phyloP scores from a whole-genome alignment of 2,113 vertebrate species.

The Rostratula benghalensis region DNA sequence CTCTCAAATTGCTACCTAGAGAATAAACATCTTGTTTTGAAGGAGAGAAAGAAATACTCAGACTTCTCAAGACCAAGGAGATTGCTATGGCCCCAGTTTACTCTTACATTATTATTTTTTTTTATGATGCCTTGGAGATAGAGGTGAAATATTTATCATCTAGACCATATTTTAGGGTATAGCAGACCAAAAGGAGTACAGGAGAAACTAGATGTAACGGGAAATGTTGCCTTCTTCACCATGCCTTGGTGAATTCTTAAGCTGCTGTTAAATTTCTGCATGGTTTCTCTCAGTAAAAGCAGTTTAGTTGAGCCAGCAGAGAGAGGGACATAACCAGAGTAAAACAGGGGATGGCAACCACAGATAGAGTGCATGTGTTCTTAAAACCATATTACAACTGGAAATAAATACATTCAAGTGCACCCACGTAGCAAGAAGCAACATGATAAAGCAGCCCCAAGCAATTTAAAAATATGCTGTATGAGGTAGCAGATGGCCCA shows the following conservation, averaged over 20 bases:
- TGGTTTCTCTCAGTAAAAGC: not conserved
- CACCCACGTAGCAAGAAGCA: not conserved
- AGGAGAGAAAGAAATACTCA: not conserved
- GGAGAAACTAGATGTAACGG: not conserved
- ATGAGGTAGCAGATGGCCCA: not conserved
- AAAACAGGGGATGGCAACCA: not conserved
- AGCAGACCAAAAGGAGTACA: not conserved
- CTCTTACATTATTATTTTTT: not conserved
- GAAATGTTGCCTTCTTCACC: not conserved
- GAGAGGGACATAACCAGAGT: not conserved
- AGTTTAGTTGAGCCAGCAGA: not conserved
- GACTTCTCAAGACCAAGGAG: not conserved
- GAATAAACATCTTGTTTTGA: not conserved
- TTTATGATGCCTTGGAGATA: not conserved
- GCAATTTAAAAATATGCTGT: not conserved
- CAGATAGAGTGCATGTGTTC: accelerated
- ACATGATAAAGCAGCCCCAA: not conserved
- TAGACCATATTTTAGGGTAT: not conserved
- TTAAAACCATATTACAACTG: not conserved
- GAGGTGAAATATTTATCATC: not conserved
- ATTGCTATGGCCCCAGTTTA: not conserved
- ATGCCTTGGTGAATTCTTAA: not conserved
- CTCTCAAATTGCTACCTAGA: not conserved
- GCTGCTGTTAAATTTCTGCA: not conserved
- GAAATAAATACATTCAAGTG: not conserved